Evolutionary conservation across 1,140 invertebrate genomes (phyloP).

Genomic region (Muscidifurax raptorellus): DNA sequence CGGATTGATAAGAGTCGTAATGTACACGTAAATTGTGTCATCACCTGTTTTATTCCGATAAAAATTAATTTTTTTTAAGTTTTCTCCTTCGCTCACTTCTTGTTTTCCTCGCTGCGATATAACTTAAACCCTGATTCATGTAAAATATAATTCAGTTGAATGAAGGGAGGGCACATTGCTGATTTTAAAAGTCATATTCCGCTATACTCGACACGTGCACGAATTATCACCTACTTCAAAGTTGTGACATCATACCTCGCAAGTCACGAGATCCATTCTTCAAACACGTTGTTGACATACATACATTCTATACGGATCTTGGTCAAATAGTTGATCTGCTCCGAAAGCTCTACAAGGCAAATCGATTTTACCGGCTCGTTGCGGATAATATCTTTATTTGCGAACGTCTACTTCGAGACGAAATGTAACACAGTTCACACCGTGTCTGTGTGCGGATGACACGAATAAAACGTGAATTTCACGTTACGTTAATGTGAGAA

Average conservation of each 20-base stretch:
- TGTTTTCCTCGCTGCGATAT: background rate
- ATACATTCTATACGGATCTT: slow-evolving; percentile 13
- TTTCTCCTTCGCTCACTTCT: background rate
- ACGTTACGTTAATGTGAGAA: slow-evolving; percentile 23
- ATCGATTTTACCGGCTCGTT: slow-evolving; percentile 1
- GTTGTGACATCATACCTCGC: slow-evolving; percentile 33
- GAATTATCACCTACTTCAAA: slow-evolving; percentile 35
- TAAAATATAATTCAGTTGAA: background rate
- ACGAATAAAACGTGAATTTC: slow-evolving; percentile 19
- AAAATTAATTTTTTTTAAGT: slow-evolving; percentile 11
- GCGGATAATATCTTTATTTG: background rate
- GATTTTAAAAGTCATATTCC: background rate
- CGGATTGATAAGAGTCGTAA: slow-evolving; percentile 30
- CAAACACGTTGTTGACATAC: slow-evolving; percentile 29
- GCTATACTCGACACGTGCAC: slow-evolving; percentile 12
- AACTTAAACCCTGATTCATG: background rate
- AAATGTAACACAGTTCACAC: background rate
- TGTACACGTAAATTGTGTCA: slow-evolving; percentile 33
- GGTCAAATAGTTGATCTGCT: slow-evolving; percentile 8
- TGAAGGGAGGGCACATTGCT: background rate
- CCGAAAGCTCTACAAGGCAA: background rate
- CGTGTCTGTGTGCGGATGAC: background rate
- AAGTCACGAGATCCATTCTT: slow-evolving; percentile 28
- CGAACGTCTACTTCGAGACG: background rate
- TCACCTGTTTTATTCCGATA: slow-evolving; percentile 21